Percentiles rank a stretch among this genome's conserved stretches.
Conservation (phyloP, 1,140 invertebrate genomes). For the Bombus consobrinus region DNA sequence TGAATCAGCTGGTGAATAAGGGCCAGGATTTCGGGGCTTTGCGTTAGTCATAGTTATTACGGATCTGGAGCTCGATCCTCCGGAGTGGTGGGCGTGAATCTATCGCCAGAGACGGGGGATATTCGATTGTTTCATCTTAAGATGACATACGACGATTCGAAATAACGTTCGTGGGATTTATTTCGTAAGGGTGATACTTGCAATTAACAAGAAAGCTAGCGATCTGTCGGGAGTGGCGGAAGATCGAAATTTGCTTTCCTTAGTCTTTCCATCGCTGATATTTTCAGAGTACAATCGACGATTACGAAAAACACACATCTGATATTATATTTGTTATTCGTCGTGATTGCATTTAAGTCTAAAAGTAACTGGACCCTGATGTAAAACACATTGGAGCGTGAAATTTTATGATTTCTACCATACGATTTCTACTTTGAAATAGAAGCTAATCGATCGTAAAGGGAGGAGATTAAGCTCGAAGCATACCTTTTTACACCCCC, state of each 20-base stretch:
- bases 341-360: no score
- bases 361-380: background rate
- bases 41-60: conserved; percentile 51
- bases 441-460: conserved; percentile 1
- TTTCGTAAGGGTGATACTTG: no score
- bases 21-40: conserved; percentile 32
- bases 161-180: no score
- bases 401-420: conserved; percentile 14
- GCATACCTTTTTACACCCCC: background rate
- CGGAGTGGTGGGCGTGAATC: background rate
- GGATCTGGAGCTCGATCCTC: background rate
- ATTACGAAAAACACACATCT: no score
- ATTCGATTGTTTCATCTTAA: background rate
- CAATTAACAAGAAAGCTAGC: no score
- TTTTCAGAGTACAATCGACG: no score
- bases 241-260: no score
- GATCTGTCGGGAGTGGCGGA: no score
- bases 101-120: background rate
- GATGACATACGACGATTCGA: background rate
- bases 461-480: background rate
- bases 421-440: background rate
- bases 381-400: background rate
- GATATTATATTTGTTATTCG: no score
- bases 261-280: no score
- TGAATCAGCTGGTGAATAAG: conserved; percentile 62